Base-by-base conservation (phyloP, 2,888 invertebrate genomes). In the Drosophila koepferae region DNA sequence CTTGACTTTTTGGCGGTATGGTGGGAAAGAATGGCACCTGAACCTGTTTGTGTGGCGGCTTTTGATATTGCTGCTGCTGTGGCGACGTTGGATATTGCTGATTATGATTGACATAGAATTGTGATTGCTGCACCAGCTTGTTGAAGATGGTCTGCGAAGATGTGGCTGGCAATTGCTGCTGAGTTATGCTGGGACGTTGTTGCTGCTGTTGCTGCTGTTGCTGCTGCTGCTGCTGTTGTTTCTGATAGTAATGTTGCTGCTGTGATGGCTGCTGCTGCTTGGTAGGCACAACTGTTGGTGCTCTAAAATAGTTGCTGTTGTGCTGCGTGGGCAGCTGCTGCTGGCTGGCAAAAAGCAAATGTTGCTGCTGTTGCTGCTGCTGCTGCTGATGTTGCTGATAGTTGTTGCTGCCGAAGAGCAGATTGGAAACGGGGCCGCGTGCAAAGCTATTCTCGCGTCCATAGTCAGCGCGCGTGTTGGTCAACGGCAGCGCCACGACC, bases 401-500 rank as follows among this genome's bases (percentile, higher is more conserved):
- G 49, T 71, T 76, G 60, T 9, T 48, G 55, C 14, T 41, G 61
- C 56, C 54, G n/a, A 75, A 90, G 5, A 90, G 58, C 28, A 75
- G 63, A 41, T 87, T 91, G 5, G 71, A 72, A 12, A 66, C 69
- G 0, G 90, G 82, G 1, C 75, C 79, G 28, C 89, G 76, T 0
- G 63, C 73, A n/a, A 88, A 89, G 43, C 66, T 80, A 41, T 44
- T 84, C 46, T 80, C 83, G 18, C 90, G 70, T 0, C 77, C 87
- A 31, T 90, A 92, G 34, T 92, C 91, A 0, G 91, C 84, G 0
- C 91, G 82, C 0, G 90, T 91, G 68, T 86, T 91, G 20, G 62
- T 70, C 31, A 70, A 31, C 0, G 94, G 94, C 51, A 93, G 74
- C 2, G 95, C 95, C 43, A 96, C 94, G 5, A 95, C 95, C 36